phyloP scores from a whole-genome alignment of 2,797 vertebrate species.

The Ceryle rudis region DNA sequence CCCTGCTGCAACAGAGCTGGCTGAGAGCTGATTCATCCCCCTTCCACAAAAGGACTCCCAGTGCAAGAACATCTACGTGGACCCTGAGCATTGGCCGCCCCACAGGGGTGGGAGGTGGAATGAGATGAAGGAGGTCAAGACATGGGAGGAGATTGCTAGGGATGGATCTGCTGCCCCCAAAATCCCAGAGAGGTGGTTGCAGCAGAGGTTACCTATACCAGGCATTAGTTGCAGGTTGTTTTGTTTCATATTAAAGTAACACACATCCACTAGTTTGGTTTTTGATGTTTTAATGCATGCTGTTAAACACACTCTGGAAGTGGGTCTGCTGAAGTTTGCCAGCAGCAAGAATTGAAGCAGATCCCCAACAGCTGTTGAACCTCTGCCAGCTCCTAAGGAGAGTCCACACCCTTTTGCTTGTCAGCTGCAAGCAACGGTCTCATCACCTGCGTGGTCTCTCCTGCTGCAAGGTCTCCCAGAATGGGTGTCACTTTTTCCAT shows the following conservation, averaged over 20 bases:
- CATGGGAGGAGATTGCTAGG: background rate
- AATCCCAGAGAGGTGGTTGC: background rate
- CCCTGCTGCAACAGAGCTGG: background rate
- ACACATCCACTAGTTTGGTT: background rate
- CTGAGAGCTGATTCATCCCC: background rate
- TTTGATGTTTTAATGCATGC: background rate
- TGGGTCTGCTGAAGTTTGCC: background rate
- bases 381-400: background rate
- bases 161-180: background rate
- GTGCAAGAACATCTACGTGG: background rate
- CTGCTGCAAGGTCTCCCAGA: background rate
- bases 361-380: background rate
- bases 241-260: background rate
- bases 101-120: background rate
- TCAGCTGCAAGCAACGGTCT: background rate
- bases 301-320: background rate
- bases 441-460: background rate
- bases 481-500: background rate
- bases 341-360: background rate
- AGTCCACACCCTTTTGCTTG: background rate
- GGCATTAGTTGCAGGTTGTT: background rate
- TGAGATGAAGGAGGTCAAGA: background rate
- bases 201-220: background rate
- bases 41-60: background rate
- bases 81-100: background rate